Evolutionary conservation across 2,888 invertebrate species (phyloP), one percentile per base, ranked within the genome.

Genomic region (Lydus trimaculatus): DNA sequence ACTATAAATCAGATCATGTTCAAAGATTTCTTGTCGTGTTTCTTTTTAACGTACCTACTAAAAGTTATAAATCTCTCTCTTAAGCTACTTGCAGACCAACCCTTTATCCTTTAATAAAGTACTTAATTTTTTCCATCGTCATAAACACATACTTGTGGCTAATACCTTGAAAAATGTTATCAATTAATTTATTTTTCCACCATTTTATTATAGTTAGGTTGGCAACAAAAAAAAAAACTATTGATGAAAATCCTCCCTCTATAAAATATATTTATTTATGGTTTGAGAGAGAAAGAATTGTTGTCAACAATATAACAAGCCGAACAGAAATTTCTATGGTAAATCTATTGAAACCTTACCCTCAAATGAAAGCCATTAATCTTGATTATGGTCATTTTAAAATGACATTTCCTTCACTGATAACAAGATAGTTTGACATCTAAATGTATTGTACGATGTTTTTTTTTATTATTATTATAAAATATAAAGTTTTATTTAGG

Each of bases 271-370:
- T 48, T 48, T 56, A 75, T 76, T 76, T 76, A 76, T 76, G 72
- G 76, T 65, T 70, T n/a, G 15, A 64, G 72, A 69, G 15, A 64
- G 72, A 69, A 69, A 76, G 77, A 76, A 77, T 76, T 75, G 77
- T 75, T 77, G 77, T 75, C 77, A 76, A 79, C 76, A 77, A 77
- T 78, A 73, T 69, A 74, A 61, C 61, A 70, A 63, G 67, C 28
- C 59, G 64, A 52, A 56, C n/a, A 39, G 60, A 61, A 48, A 69
- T 72, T 70, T 71, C 66, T 71, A 58, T 65, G 66, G 63, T 67
- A 58, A 68, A 65, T 58, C 61, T 68, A 70, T 73, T 73, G 67
- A 78, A 76, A 76, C 74, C 74, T 74, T 75, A 74, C 73, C 69
- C 75, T 73, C 64, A 72, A 73, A 76, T 69, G 66, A 36, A 56